Percentiles rank a stretch among this genome's conserved stretches.
phyloP scores from a whole-genome alignment of 2,888 invertebrate genomes.

The Eudasyphora cyanicolor region DNA sequence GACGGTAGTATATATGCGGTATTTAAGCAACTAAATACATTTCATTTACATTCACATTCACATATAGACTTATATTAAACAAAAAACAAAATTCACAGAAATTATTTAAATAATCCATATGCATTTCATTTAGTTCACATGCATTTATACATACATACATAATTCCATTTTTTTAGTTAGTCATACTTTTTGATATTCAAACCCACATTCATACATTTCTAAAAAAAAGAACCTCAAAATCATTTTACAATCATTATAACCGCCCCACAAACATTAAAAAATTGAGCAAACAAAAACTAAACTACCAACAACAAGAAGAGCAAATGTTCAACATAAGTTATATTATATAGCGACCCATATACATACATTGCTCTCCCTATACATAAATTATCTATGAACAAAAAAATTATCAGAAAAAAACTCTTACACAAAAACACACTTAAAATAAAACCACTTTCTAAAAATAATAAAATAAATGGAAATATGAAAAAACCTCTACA shows the following conservation, averaged over 20 bases:
- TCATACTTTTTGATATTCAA: slow-evolving; percentile 15
- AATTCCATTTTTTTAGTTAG: neutral
- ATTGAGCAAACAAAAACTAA: neutral
- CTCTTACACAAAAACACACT: neutral
- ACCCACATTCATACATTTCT: neutral
- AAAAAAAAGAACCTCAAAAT: neutral
- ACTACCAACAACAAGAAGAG: neutral
- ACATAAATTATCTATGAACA: neutral
- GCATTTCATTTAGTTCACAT: neutral
- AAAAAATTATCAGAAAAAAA: too few relatives aligned
- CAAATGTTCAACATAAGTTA: neutral
- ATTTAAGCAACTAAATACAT: slow-evolving; percentile 20
- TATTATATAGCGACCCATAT: too few relatives aligned
- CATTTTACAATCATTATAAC: slow-evolving; percentile 55
- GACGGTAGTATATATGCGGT: slow-evolving; percentile 37
- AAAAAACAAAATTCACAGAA: neutral
- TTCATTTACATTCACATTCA: neutral
- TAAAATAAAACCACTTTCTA: slow-evolving; percentile 2
- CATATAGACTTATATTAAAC: slow-evolving; percentile 12
- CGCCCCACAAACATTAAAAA: neutral
- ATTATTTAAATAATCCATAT: neutral
- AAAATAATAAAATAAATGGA: slow-evolving; percentile 25
- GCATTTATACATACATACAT: neutral
- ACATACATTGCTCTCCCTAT: neutral
- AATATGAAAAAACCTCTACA: slow-evolving; percentile 26